Base-by-base conservation (phyloP, 2,113 vertebrate species). In the Recurvirostra avosetta region DNA sequence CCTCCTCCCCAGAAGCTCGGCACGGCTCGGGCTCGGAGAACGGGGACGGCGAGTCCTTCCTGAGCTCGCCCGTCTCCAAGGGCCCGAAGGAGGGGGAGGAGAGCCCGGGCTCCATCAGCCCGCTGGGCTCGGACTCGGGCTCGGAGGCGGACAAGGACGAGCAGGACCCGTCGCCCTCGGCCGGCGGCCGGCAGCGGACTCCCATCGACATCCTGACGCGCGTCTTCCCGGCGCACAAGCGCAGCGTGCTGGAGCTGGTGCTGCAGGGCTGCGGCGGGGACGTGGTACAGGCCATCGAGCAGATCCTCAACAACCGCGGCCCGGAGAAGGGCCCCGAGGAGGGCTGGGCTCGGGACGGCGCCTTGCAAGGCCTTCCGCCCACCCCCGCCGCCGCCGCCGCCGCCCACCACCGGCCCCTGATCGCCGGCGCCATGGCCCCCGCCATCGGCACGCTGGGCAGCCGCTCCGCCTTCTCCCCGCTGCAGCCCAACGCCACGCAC, bases 241-340 rank as follows among this genome's bases (percentile, higher is more conserved):
- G 99, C 58, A 99, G 99, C 94, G 99, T 99, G 72, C 98, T 99
- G 97, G 99, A 99, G 98, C 98, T 99, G 80, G 99, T 99, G 65
- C 97, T 99, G 94, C 99, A 99, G 96, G 99, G 99, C 96, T 99
- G 99, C 96, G 99, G 99, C 26, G 99, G 99, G 75, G 99, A 99
- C 95, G 99, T 99, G 98, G 99, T 99, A 41, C 99, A 99, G 98
- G 99, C 99, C 97, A 99, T 99, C 95, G 99, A 99, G 98, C 99
- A 99, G 98, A 99, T 99, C 96, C 99, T 99, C 90, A 99, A 99
- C 98, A 99, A 99, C 98, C 98, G 95, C 72, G 97, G 98, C 82
- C 94, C 97, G 50, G 70, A 90, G 25, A 98, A 98, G 83, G 93
- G 98, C 97, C 40, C 98, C 97, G 99, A 99, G 7, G 99, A 99